Conservation (phyloP, 2,113 vertebrate genomes). For the Varanus komodoensis region DNA sequence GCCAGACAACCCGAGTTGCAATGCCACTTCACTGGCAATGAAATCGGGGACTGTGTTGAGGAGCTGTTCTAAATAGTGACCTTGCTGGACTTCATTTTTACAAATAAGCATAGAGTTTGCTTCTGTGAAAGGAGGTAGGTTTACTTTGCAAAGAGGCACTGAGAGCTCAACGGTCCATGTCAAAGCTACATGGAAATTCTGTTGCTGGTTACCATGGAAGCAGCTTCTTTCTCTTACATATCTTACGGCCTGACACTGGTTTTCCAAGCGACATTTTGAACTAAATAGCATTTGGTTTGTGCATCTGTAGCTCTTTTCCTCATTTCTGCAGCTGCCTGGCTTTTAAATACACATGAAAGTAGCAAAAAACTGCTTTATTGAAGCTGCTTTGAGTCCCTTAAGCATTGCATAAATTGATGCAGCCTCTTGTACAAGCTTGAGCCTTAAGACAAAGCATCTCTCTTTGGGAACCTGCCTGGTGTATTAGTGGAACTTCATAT, state of each 20-base stretch:
- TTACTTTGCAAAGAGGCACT: conserved; percentile 58
- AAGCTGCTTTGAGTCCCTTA: too few relatives aligned
- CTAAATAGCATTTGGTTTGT: conserved; percentile 69
- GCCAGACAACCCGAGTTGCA: conserved; percentile 45
- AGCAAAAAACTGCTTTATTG: neutral
- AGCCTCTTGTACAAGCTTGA: neutral
- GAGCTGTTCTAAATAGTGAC: conserved; percentile 1
- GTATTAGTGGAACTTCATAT: conserved; percentile 42
- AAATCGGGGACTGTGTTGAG: conserved; percentile 14
- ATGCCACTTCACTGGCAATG: neutral
- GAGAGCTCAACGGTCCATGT: conserved; percentile 60
- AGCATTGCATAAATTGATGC: neutral
- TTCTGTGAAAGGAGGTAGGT: conserved; percentile 40
- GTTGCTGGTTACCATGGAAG: conserved; percentile 79
- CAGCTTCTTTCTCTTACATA: conserved; percentile 68
- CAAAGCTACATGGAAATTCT: conserved; percentile 67
- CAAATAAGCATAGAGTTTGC: conserved; percentile 47
- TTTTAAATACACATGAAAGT: neutral
- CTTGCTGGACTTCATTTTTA: too few relatives aligned
- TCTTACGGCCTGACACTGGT: conserved; percentile 59
- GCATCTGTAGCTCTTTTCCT: neutral
- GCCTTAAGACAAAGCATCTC: neutral
- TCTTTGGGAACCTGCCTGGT: conserved; percentile 71
- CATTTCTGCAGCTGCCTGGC: neutral
- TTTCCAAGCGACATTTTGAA: conserved; percentile 65